phyloP scores from a whole-genome alignment of 1,140 invertebrate genomes.

The Portunus trituberculatus region DNA sequence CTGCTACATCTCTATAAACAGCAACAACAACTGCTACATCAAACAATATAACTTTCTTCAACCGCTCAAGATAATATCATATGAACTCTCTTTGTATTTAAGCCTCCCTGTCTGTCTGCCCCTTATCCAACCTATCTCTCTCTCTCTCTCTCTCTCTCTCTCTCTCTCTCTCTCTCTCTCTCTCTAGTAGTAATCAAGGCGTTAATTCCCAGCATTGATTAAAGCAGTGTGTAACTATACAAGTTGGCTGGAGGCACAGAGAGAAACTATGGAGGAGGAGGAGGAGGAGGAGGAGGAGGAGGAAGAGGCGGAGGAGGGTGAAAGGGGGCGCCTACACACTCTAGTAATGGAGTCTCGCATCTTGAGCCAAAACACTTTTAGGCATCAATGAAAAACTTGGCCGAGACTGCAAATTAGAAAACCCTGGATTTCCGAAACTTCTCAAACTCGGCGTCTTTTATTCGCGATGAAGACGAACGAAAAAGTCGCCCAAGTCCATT shows the following conservation, averaged over 20 bases:
- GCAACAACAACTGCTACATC: too few relatives aligned
- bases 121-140: not conserved
- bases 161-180: conserved; percentile 47
- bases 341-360: conserved; percentile 4
- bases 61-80: not conserved
- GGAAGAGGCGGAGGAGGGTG: not conserved
- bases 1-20: too few relatives aligned
- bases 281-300: conserved; percentile 35
- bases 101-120: too few relatives aligned
- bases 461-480: conserved; percentile 41
- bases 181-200: conserved; percentile 44
- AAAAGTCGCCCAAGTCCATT: conserved; percentile 41
- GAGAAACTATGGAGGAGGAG: not conserved
- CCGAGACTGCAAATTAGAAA: conserved; percentile 54
- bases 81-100: too few relatives aligned
- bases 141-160: conserved; percentile 45
- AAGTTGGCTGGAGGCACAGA: not conserved
- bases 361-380: conserved; percentile 44
- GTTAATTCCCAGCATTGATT: conserved; percentile 42
- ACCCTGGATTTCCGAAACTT: conserved; percentile 37
- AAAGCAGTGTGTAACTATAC: conserved; percentile 28
- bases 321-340: not conserved
- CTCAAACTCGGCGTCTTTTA: conserved; percentile 54
- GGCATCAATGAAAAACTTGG: conserved; percentile 53
- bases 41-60: too few relatives aligned